phyloP scores from a whole-genome alignment of 2,113 vertebrate species.

The Mixornis gularis region DNA sequence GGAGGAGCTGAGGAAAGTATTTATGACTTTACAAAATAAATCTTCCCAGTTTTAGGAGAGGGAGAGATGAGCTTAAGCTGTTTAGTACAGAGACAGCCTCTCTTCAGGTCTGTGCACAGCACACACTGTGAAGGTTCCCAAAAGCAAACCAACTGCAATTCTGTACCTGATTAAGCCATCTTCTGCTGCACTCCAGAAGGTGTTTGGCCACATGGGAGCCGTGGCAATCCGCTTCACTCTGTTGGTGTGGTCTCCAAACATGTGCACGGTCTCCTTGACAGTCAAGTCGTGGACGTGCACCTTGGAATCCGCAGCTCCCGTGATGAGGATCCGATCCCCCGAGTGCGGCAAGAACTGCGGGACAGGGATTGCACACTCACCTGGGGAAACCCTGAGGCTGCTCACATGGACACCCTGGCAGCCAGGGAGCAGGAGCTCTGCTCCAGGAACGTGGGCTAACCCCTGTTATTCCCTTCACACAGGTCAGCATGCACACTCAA shows the following conservation, averaged over 20 bases:
- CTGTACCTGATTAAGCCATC: conserved; percentile 91
- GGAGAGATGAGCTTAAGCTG: background rate
- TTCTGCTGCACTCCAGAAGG: conserved; percentile 97
- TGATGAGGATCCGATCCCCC: conserved; percentile 92
- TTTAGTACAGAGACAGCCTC: background rate
- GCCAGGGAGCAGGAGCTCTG: background rate
- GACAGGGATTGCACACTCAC: background rate
- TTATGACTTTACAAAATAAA: background rate
- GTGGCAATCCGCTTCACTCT: conserved; percentile 95
- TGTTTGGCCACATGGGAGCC: conserved; percentile 97
- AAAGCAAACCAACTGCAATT: background rate
- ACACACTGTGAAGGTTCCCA: background rate
- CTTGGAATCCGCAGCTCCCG: conserved; percentile 94
- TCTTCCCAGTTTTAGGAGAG: background rate
- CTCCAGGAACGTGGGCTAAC: background rate
- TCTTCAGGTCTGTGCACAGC: background rate
- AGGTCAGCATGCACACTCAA: background rate
- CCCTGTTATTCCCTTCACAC: rapidly evolving
- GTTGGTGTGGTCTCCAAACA: conserved; percentile 98
- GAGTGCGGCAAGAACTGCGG: conserved; percentile 92
- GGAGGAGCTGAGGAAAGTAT: background rate
- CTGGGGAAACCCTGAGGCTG: background rate
- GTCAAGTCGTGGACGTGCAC: conserved; percentile 95
- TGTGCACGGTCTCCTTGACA: conserved; percentile 94
- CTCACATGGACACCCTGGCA: background rate